Evolutionary conservation across 2,113 vertebrate species (phyloP).

Genomic region (Melanerpes aurifrons): DNA sequence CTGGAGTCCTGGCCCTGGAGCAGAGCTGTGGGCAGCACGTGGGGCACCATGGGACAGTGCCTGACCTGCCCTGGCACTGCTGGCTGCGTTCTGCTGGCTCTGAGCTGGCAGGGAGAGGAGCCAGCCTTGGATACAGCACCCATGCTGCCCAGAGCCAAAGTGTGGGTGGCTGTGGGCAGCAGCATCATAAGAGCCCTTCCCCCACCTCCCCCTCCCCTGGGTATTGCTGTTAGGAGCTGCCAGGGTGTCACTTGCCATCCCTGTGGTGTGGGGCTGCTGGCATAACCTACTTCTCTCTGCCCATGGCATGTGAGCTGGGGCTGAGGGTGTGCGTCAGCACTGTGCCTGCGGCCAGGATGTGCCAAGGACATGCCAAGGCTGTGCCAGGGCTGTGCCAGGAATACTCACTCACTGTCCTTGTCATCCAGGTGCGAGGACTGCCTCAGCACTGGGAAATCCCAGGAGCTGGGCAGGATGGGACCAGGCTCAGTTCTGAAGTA

Average conservation of each 20-base stretch:
- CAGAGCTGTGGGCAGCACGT: fast-evolving
- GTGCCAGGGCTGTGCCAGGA: not conserved
- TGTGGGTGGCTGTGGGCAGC: not conserved
- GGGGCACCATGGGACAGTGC: not conserved
- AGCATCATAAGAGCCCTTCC: not conserved
- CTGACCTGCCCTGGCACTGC: not conserved
- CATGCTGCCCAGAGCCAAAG: not conserved
- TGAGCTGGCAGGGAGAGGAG: not conserved
- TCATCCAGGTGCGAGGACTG: not conserved
- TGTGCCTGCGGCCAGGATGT: not conserved
- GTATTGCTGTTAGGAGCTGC: not conserved
- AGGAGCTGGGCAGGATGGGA: not conserved
- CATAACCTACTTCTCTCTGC: not conserved
- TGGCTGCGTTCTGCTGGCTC: not conserved
- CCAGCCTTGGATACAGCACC: not conserved
- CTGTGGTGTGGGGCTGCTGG: fast-evolving
- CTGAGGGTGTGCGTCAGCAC: not conserved
- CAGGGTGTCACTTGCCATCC: not conserved
- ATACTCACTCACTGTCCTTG: not conserved
- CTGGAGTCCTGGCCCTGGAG: fast-evolving
- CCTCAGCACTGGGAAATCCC: not conserved
- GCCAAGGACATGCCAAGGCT: not conserved
- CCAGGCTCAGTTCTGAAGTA: not conserved
- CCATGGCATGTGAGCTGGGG: not conserved
- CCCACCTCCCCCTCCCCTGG: fast-evolving